Percentiles rank a stretch among this genome's conserved stretches.
Evolutionary conservation across 2,797 vertebrate species (phyloP).

Genomic region (Thripadectes ignobilis): DNA sequence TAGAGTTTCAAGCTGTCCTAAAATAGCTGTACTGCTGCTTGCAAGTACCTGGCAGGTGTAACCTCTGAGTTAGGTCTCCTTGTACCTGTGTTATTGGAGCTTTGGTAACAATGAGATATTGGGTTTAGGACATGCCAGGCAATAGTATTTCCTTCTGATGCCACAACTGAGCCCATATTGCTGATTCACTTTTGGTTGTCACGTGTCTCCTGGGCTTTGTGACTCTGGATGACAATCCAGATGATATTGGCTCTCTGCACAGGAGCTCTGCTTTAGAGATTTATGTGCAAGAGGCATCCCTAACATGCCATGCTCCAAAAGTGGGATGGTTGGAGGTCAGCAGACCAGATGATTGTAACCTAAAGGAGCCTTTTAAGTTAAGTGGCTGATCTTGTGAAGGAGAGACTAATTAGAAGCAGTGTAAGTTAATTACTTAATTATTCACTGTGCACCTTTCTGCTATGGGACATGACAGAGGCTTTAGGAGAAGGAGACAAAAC

Average conservation of each 20-base stretch:
- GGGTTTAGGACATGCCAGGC: not conserved
- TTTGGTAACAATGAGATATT: rapidly evolving
- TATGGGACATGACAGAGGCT: not conserved
- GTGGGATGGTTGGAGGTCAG: not conserved
- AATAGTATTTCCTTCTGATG: not conserved
- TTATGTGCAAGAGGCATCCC: not conserved
- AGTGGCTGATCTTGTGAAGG: not conserved
- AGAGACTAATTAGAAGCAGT: not conserved
- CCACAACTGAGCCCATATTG: rapidly evolving
- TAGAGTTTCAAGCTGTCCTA: not conserved
- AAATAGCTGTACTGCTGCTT: not conserved
- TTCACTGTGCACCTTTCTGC: not conserved
- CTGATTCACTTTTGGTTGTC: not conserved
- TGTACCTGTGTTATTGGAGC: rapidly evolving
- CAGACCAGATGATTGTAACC: not conserved
- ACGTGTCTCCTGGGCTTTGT: rapidly evolving
- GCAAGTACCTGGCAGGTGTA: not conserved
- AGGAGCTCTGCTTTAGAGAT: not conserved
- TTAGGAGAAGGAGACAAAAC: not conserved
- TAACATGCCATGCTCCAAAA: not conserved
- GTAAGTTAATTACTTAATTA: not conserved
- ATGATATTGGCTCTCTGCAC: not conserved
- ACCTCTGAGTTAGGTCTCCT: not conserved
- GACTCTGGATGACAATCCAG: not conserved
- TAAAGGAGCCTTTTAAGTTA: not conserved